A percentile compares a stretch with the other conserved stretches of the same genome.
phyloP scores from a whole-genome alignment of 2,888 invertebrate genomes.

The Tenthredo mesomela region DNA sequence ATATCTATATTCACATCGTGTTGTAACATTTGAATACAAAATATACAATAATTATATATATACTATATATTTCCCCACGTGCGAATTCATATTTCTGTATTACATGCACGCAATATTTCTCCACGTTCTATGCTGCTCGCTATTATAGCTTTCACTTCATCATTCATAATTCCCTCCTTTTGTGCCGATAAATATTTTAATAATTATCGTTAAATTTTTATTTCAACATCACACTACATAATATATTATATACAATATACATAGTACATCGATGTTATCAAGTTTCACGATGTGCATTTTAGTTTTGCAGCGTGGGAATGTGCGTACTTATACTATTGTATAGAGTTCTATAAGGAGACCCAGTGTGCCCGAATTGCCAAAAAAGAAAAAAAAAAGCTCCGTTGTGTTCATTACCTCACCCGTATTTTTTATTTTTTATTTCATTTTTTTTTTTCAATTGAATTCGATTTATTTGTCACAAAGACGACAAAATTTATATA shows the following conservation, averaged over 20 bases:
- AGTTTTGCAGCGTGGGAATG: constrained; percentile 14
- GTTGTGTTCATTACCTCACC: background rate
- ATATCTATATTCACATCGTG: background rate
- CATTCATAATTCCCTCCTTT: background rate
- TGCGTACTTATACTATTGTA: background rate
- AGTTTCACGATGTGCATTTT: background rate
- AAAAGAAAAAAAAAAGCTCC: background rate
- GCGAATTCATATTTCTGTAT: background rate
- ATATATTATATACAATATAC: background rate
- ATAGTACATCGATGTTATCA: background rate
- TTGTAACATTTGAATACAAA: constrained; percentile 8
- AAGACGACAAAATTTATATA: background rate
- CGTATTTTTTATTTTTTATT: background rate
- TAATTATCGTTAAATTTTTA: background rate
- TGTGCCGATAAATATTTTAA: background rate
- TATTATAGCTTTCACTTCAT: background rate
- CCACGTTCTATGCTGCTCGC: background rate
- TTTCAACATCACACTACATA: too few species aligned
- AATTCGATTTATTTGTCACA: background rate
- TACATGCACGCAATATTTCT: background rate
- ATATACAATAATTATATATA: background rate
- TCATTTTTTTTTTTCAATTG: background rate
- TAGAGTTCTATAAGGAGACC: background rate
- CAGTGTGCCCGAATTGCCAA: background rate
- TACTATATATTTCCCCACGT: background rate